Percentiles rank a stretch among this genome's conserved stretches.
These are phyloP conservation scores for Ostrea edulis DNA, from an alignment of 1,140 invertebrate species.

Conservation along the genomic window DNA sequence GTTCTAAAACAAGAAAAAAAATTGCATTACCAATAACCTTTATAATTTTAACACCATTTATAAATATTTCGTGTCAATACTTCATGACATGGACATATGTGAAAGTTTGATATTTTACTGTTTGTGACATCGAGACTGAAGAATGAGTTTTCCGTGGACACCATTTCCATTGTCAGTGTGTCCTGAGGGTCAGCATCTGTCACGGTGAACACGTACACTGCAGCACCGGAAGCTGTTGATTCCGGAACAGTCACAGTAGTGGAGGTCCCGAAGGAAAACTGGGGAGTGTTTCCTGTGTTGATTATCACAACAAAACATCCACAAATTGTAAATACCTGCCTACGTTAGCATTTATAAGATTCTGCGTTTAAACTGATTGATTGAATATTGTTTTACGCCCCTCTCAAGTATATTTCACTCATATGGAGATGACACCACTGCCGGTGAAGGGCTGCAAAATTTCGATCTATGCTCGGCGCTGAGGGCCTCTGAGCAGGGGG, in stretches of 20 bases:
- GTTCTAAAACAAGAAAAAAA: background rate
- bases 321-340: too few species aligned
- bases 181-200: slow-evolving; percentile 41
- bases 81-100: background rate
- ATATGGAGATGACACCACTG: too few species aligned
- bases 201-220: background rate
- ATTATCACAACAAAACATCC: background rate
- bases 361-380: too few species aligned
- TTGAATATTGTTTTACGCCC: too few species aligned
- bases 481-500: too few species aligned
- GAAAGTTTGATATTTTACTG: background rate
- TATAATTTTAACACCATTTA: background rate
- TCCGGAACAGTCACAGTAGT: slow-evolving; percentile 20
- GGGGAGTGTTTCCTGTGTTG: slow-evolving; percentile 42
- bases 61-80: too few species aligned
- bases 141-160: slow-evolving; percentile 40
- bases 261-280: slow-evolving; percentile 33
- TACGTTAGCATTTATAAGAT: too few species aligned
- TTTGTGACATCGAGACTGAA: slow-evolving; percentile 21
- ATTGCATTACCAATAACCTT: background rate
- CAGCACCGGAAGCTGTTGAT: slow-evolving; percentile 24
- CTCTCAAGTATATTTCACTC: too few species aligned
- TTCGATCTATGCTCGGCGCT: too few species aligned
- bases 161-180: slow-evolving; percentile 30
- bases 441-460: too few species aligned